Conservation (phyloP, 2,888 invertebrate genomes). For the Harpagoxenus sublaevis region DNA sequence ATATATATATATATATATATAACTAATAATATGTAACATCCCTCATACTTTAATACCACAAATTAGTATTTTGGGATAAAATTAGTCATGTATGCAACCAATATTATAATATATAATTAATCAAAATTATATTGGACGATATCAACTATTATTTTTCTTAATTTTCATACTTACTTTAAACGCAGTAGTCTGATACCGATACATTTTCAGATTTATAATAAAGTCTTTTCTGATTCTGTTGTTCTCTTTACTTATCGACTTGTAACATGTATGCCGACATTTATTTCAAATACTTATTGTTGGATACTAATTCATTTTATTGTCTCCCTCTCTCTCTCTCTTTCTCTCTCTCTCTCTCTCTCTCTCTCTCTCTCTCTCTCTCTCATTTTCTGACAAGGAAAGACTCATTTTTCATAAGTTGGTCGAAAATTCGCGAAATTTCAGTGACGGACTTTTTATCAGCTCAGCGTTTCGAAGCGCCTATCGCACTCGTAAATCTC, state of each 20-base stretch:
- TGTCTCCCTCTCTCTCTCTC: neutral
- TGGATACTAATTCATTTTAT: neutral
- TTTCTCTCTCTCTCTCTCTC: too few relatives aligned
- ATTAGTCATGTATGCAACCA: neutral
- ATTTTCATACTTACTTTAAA: neutral
- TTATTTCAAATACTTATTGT: constrained; percentile 4
- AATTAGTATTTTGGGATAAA: constrained; percentile 35
- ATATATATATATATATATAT: neutral
- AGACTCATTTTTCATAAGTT: constrained; percentile 42
- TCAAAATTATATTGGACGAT: neutral
- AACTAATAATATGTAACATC: constrained; percentile 29
- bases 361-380: neutral
- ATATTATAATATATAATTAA: neutral
- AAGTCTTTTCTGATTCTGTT: neutral
- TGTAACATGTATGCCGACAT: neutral
- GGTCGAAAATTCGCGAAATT: constrained; percentile 58
- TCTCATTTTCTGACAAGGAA: neutral
- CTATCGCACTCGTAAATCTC: constrained; percentile 67
- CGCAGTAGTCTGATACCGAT: neutral
- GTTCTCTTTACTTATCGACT: too few relatives aligned
- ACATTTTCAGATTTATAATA: neutral
- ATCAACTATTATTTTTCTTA: neutral
- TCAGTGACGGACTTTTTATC: constrained; percentile 65
- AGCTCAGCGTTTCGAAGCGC: constrained; percentile 60
- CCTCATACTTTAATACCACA: constrained; percentile 21